Conservation (phyloP, 2,113 vertebrate genomes). For the Ardeotis arabs region DNA sequence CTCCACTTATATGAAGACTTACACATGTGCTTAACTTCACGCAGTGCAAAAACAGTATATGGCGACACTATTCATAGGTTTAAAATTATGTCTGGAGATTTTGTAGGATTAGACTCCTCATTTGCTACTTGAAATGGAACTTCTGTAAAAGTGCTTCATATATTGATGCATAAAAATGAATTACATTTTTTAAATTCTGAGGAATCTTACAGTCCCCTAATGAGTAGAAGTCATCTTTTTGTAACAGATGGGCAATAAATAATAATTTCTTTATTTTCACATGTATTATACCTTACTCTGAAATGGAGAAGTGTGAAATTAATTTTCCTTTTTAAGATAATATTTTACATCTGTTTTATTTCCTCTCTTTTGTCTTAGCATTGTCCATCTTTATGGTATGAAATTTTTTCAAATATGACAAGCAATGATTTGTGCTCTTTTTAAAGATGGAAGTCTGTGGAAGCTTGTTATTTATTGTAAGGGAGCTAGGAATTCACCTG, state of each 20-base stretch:
- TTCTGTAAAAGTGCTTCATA: background rate
- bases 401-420: background rate
- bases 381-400: background rate
- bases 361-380: background rate
- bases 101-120: background rate
- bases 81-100: background rate
- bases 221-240: background rate
- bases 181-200: background rate
- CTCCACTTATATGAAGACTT: background rate
- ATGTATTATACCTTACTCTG: background rate
- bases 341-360: background rate
- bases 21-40: background rate
- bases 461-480: background rate
- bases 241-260: background rate
- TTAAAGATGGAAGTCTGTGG: background rate
- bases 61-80: fast-evolving
- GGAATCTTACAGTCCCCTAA: background rate
- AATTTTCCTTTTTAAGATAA: background rate
- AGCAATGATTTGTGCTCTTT: background rate
- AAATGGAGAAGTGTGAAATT: background rate
- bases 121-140: background rate
- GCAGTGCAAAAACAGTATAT: background rate
- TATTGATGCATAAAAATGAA: background rate
- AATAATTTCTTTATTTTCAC: background rate
- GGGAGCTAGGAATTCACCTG: background rate